These are phyloP conservation scores for Narcine bancroftii DNA, from an alignment of 2,113 vertebrate species.

Conservation along the genomic window DNA sequence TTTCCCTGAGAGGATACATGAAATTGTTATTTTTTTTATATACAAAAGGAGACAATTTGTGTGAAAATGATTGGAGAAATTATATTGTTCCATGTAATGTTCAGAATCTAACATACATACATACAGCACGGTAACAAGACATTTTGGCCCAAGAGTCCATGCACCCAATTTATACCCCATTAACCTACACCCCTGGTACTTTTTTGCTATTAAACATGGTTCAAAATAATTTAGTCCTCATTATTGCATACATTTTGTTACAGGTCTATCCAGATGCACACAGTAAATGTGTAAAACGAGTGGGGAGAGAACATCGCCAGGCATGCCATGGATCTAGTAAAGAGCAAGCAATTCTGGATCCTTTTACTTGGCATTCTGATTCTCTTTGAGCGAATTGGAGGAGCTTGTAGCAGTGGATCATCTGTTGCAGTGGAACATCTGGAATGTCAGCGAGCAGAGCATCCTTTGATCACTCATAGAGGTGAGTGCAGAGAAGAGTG, in stretches of 20 bases:
- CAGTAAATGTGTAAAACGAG: slow-evolving; percentile 56
- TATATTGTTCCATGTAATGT: neutral
- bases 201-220: no score
- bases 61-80: neutral
- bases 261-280: slow-evolving; percentile 67
- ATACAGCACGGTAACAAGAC: no score
- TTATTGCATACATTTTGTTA: slow-evolving; percentile 42
- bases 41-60: neutral
- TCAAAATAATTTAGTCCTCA: neutral
- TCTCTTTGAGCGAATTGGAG: slow-evolving; percentile 57
- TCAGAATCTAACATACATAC: no score
- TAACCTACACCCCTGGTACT: no score
- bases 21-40: neutral
- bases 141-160: no score
- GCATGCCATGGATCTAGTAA: slow-evolving; percentile 60
- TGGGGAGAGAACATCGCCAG: slow-evolving; percentile 54
- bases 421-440: slow-evolving; percentile 53
- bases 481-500: slow-evolving; percentile 54
- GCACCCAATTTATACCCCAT: no score
- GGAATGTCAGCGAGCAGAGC: slow-evolving; percentile 70
- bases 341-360: slow-evolving; percentile 54
- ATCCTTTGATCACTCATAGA: slow-evolving; percentile 75
- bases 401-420: slow-evolving; percentile 49
- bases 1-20: no score
- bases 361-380: slow-evolving; percentile 72